Conservation (phyloP, 2,888 invertebrate species). For the Epirrita christyi region DNA sequence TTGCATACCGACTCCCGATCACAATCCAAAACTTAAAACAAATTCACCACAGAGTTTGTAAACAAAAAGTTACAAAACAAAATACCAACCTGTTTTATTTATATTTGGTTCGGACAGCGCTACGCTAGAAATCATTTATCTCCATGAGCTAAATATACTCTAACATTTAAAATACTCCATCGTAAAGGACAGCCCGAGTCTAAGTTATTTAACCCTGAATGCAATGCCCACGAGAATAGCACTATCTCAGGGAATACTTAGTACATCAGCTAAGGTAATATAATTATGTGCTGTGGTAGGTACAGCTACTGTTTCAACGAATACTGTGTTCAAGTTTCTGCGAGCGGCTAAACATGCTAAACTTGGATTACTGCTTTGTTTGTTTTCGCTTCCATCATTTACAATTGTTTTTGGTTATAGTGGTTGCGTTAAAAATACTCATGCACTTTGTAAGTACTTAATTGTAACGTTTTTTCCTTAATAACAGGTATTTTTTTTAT, state of each 20-base stretch:
- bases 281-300: no score
- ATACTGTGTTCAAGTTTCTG: conserved; percentile 27
- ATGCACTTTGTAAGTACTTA: no score
- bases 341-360: conserved; percentile 39
- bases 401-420: conserved; percentile 25
- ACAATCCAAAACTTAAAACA: background rate
- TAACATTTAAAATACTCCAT: conserved; percentile 59
- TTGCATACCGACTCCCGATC: background rate
- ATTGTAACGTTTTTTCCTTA: background rate
- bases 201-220: conserved; percentile 82
- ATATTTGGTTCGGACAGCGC: conserved; percentile 20
- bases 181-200: conserved; percentile 61
- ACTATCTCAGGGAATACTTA: conserved; percentile 60
- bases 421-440: background rate
- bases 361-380: conserved; percentile 34
- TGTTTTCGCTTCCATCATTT: conserved; percentile 35
- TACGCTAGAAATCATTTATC: conserved; percentile 53
- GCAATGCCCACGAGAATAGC: conserved; percentile 70
- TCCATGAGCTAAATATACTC: conserved; percentile 62
- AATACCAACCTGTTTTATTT: conserved; percentile 16
- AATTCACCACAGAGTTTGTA: background rate
- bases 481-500: background rate
- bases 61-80: conserved; percentile 18
- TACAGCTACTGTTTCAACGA: conserved; percentile 24
- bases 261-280: conserved; percentile 21